Evolutionary conservation across 2,797 vertebrate species (phyloP).

Genomic region (Spinus olivaceus): DNA sequence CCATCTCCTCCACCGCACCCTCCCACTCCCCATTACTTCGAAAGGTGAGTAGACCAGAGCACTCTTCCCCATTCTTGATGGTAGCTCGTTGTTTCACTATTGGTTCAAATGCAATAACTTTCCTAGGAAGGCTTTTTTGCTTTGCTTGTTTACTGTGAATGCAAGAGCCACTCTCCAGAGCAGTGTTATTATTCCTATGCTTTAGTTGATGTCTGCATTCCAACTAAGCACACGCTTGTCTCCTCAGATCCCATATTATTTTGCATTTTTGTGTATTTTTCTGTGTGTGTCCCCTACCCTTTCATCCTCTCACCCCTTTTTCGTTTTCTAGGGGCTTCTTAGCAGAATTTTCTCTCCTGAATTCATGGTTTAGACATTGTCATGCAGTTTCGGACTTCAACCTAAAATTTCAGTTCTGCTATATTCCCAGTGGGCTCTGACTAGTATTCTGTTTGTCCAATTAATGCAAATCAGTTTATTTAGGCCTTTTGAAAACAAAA

Average conservation of each 20-base stretch:
- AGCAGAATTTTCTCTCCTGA: neutral
- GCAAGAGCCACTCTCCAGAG: neutral
- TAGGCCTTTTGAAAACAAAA: neutral
- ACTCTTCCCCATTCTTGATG: neutral
- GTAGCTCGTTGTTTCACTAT: neutral
- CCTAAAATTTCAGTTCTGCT: slow-evolving; percentile 8
- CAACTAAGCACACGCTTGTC: neutral
- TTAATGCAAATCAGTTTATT: slow-evolving; percentile 25
- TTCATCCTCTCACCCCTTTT: fast-evolving
- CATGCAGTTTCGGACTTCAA: neutral
- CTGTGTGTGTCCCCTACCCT: neutral
- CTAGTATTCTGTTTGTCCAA: neutral
- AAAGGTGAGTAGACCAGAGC: neutral
- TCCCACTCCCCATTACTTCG: neutral
- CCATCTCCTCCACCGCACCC: fast-evolving
- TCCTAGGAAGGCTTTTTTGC: neutral
- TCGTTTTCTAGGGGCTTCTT: neutral
- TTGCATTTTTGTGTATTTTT: neutral
- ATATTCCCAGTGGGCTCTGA: neutral
- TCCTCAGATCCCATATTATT: neutral
- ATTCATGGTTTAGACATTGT: neutral
- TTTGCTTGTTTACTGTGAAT: neutral
- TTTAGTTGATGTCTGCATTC: neutral
- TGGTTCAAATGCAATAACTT: neutral
- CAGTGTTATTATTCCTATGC: neutral